Evolutionary conservation across 2,888 invertebrate species (phyloP).

Genomic region (Melinaea marsaeus): DNA sequence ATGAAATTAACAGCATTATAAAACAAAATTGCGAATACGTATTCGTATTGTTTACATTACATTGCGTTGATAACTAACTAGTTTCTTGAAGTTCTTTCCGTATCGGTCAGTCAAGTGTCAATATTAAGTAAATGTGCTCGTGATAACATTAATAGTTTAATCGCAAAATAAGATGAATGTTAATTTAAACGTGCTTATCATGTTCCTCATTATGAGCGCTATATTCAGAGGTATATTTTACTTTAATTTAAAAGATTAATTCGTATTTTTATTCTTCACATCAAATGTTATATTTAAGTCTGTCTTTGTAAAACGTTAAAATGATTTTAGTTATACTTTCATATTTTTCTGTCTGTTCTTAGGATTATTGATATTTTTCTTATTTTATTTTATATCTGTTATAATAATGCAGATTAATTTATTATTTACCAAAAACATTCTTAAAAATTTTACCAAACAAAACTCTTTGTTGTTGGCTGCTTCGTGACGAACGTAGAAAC

Average conservation of each 20-base stretch:
- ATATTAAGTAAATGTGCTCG: too few species aligned
- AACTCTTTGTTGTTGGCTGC: not conserved
- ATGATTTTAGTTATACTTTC: too few species aligned
- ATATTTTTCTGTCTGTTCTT: too few species aligned
- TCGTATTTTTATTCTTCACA: too few species aligned
- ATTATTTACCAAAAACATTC: not conserved
- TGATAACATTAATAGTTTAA: too few species aligned
- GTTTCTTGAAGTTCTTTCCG: too few species aligned
- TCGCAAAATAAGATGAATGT: conserved; percentile 19
- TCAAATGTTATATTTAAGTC: not conserved
- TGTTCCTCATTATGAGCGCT: conserved; percentile 12
- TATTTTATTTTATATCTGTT: not conserved
- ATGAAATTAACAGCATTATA: too few species aligned
- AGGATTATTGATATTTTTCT: not conserved
- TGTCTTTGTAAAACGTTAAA: not conserved
- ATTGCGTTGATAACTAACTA: too few species aligned
- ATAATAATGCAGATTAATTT: not conserved
- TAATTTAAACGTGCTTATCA: conserved; percentile 13
- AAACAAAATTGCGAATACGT: too few species aligned
- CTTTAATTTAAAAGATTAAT: not conserved
- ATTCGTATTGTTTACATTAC: too few species aligned
- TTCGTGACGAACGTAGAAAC: not conserved
- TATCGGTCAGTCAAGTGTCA: too few species aligned
- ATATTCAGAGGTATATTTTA: conserved; percentile 19
- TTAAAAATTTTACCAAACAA: not conserved